Evolutionary conservation across 2,797 vertebrate species (phyloP).

Genomic region (Nannoperca obscura): DNA sequence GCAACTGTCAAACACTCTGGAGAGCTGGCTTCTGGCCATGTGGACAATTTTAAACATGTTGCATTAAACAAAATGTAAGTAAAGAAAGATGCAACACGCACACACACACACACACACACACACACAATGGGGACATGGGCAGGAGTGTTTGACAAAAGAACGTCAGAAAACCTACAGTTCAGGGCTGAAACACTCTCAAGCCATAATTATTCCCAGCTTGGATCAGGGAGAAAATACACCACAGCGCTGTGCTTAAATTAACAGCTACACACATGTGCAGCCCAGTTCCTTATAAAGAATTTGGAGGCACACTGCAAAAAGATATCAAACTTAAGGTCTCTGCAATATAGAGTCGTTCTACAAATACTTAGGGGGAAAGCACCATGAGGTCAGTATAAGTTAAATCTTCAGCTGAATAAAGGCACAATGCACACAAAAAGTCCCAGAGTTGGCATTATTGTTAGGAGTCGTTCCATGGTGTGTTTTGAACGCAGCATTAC

Average conservation of each 20-base stretch:
- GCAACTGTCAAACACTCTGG: slow-evolving; percentile 22
- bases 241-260: slow-evolving; percentile 14
- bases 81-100: not conserved
- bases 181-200: slow-evolving; percentile 19
- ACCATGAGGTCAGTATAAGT: not conserved
- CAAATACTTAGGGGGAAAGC: not conserved
- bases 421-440: not conserved
- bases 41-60: slow-evolving; percentile 47
- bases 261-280: not conserved
- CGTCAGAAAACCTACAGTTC: slow-evolving; percentile 1
- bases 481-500: not conserved
- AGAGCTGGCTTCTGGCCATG: slow-evolving; percentile 30
- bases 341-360: not conserved
- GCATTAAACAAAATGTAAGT: slow-evolving; percentile 9
- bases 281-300: not conserved
- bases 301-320: slow-evolving; percentile 2
- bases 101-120: not conserved
- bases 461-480: not conserved
- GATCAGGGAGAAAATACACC: slow-evolving; percentile 33
- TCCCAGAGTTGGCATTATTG: not conserved
- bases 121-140: not conserved
- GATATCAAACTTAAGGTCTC: not conserved
- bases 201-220: slow-evolving; percentile 42
- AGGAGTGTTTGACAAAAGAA: slow-evolving; percentile 16
- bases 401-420: not conserved